These are phyloP conservation scores for Pampusana beccarii DNA, from an alignment of 2,113 vertebrate genomes.

Conservation along the genomic window DNA sequence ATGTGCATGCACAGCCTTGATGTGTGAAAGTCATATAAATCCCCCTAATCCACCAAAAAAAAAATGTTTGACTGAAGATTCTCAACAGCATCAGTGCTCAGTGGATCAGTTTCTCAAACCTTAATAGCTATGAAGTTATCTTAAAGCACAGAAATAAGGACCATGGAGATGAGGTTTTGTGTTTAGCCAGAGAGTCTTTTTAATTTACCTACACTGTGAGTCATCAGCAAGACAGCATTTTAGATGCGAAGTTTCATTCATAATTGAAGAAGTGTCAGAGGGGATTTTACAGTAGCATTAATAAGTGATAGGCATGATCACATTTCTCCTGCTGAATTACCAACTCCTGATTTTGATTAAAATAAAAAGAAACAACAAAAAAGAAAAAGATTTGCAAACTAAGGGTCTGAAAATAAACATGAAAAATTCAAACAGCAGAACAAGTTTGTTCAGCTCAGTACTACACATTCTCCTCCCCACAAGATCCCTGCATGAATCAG, in stretches of 20 bases:
- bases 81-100: not conserved
- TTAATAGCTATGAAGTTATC: not conserved
- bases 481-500: not conserved
- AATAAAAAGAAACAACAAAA: not conserved
- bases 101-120: not conserved
- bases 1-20: not conserved
- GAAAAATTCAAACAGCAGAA: not conserved
- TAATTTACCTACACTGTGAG: not conserved
- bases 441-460: not conserved
- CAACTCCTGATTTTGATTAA: not conserved
- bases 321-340: not conserved
- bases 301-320: not conserved
- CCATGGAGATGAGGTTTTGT: not conserved
- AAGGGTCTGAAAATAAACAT: not conserved
- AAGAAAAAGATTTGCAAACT: not conserved
- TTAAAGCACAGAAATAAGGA: not conserved
- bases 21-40: not conserved
- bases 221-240: not conserved
- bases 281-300: slow-evolving; percentile 32
- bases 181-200: not conserved
- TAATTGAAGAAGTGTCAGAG: slow-evolving; percentile 48
- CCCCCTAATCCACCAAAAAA: not conserved
- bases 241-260: slow-evolving; percentile 38
- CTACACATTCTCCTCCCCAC: not conserved
- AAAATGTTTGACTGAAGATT: not conserved